phyloP scores from a whole-genome alignment of 2,113 vertebrate species.

The Scatophagus argus region DNA sequence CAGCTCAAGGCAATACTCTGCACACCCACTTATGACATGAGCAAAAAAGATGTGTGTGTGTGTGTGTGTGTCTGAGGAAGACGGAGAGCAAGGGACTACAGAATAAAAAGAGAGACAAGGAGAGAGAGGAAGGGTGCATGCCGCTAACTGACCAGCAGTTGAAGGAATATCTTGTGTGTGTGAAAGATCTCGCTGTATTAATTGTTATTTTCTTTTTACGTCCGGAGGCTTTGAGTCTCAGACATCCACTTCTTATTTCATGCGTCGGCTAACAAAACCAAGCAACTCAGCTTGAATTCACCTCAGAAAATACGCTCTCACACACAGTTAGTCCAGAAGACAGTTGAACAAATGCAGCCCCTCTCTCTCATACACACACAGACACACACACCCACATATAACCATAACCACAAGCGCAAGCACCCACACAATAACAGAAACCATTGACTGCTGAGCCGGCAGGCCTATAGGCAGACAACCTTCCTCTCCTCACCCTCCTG shows the following conservation, averaged over 20 bases:
- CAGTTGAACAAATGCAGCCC: conserved; percentile 60
- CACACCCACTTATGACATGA: conserved; percentile 82
- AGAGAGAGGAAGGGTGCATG: conserved; percentile 1
- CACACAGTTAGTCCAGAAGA: conserved; percentile 54
- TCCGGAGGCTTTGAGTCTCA: conserved; percentile 22
- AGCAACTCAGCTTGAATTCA: conserved; percentile 50
- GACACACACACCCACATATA: conserved; percentile 53
- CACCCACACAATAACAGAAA: conserved; percentile 52
- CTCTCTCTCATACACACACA: conserved; percentile 36
- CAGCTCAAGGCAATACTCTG: conserved; percentile 81
- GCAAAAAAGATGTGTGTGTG: conserved; percentile 58
- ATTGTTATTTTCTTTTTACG: conserved; percentile 35
- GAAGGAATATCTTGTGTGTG: conserved; percentile 17
- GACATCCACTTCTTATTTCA: conserved; percentile 47
- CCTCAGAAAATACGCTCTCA: conserved; percentile 60
- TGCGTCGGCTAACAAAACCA: conserved; percentile 47
- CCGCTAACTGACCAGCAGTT: conserved; percentile 47
- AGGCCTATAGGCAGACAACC: conserved; percentile 68
- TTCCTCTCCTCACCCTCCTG: conserved; percentile 69
- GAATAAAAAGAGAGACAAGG: conserved; percentile 8
- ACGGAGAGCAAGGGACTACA: conserved; percentile 28
- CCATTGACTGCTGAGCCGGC: conserved; percentile 63
- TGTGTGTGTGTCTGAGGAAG: conserved; percentile 35
- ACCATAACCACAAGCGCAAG: too few species aligned
- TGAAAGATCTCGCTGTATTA: conserved; percentile 16